Evolutionary conservation across 2,113 vertebrate species (phyloP).

Genomic region (Neomonachus schauinslandi): DNA sequence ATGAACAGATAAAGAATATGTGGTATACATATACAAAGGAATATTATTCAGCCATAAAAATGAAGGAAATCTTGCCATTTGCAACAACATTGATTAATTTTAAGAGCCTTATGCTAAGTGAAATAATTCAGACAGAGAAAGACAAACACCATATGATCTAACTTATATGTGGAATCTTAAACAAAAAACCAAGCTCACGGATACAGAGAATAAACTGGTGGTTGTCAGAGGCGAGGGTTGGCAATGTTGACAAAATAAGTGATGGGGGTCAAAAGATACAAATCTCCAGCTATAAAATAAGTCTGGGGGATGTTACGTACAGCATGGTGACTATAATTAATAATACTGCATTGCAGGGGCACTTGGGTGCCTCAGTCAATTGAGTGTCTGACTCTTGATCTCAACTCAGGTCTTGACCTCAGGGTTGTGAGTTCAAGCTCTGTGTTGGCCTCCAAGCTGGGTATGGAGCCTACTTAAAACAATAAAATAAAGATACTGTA

Average conservation of each 20-base stretch:
- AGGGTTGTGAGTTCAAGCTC: not conserved
- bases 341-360: not conserved
- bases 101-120: not conserved
- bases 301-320: not conserved
- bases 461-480: not conserved
- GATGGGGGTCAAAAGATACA: not conserved
- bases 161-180: not conserved
- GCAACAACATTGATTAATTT: not conserved
- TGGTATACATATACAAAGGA: not conserved
- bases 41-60: not conserved
- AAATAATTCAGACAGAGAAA: not conserved
- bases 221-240: not conserved
- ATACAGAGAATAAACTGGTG: not conserved
- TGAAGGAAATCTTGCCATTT: not conserved
- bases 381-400: not conserved
- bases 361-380: not conserved
- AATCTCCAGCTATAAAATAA: not conserved
- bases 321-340: not conserved
- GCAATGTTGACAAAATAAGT: not conserved
- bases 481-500: not conserved
- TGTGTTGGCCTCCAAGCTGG: not conserved
- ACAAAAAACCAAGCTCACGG: not conserved
- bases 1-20: not conserved
- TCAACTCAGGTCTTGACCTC: not conserved
- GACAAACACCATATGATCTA: not conserved